Evolutionary conservation across 1,140 invertebrate genomes (phyloP).

Genomic region (Teleopsis dalmanni): DNA sequence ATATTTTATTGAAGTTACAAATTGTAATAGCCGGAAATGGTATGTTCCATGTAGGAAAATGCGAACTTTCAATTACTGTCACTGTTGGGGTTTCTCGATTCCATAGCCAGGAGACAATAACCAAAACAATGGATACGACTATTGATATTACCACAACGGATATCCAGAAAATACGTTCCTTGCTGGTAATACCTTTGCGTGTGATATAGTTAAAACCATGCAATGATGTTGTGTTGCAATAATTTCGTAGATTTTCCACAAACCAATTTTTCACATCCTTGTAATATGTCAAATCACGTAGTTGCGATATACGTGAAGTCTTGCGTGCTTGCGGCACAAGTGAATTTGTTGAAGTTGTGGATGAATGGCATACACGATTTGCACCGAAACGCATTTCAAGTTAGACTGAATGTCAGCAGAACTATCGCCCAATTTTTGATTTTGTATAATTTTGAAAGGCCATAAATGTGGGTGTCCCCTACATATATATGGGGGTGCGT

Average conservation of each 20-base stretch:
- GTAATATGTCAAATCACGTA: neutral
- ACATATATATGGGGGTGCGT: no score
- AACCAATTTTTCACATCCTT: conserved; percentile 22
- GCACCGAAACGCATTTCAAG: no score
- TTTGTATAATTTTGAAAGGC: no score
- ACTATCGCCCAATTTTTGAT: no score
- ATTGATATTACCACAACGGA: conserved; percentile 43
- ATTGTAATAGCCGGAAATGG: conserved; percentile 63
- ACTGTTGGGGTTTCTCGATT: conserved; percentile 45
- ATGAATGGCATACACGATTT: no score
- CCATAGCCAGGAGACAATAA: conserved; percentile 45
- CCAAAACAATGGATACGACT: conserved; percentile 41
- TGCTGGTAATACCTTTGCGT: conserved; percentile 23
- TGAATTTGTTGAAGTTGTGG: no score
- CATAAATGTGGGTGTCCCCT: no score
- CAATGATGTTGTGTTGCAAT: conserved; percentile 45
- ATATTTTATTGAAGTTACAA: conserved; percentile 56
- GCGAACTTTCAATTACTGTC: conserved; percentile 58
- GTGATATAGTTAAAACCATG: conserved; percentile 42
- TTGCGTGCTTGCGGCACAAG: neutral
- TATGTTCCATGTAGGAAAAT: conserved; percentile 62
- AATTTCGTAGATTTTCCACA: conserved; percentile 34
- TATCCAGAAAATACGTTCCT: conserved; percentile 44
- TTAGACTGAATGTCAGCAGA: no score
- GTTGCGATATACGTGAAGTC: neutral